phyloP scores from a whole-genome alignment of 2,888 invertebrate species.

The Luperina nickerlii region DNA sequence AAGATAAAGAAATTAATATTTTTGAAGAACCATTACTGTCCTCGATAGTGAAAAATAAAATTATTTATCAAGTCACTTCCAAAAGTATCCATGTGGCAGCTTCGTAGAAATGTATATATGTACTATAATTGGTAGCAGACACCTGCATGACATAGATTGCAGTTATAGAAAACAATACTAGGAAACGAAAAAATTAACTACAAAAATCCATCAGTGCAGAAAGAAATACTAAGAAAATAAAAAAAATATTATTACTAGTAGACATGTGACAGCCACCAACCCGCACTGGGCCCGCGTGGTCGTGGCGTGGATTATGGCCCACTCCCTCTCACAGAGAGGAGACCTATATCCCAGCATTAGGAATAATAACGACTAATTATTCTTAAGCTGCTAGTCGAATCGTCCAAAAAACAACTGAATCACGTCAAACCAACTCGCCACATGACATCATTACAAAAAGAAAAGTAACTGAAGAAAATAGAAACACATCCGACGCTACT shows the following conservation, averaged over 20 bases:
- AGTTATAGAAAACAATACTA: background rate
- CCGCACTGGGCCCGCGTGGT: no score
- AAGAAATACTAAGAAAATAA: background rate
- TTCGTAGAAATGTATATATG: background rate
- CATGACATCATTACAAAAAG: conserved; percentile 17
- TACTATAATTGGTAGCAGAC: background rate
- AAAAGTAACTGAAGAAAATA: conserved; percentile 1
- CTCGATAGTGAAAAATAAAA: background rate
- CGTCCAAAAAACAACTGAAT: background rate
- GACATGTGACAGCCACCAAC: no score
- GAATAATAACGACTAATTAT: no score
- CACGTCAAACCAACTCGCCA: background rate
- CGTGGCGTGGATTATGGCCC: no score
- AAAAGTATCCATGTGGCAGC: background rate
- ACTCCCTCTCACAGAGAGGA: no score
- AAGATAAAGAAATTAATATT: background rate
- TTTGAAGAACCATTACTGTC: background rate
- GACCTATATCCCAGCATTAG: no score
- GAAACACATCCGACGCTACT: background rate
- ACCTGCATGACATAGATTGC: background rate
- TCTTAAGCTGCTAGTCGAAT: background rate
- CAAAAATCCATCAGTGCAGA: no score
- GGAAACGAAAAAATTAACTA: background rate
- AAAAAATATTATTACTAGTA: background rate
- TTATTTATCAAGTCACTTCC: no score